Percentiles rank a stretch among this genome's conserved stretches.
phyloP scores from a whole-genome alignment of 2,797 vertebrate species.

The Cirrhinus molitorella region DNA sequence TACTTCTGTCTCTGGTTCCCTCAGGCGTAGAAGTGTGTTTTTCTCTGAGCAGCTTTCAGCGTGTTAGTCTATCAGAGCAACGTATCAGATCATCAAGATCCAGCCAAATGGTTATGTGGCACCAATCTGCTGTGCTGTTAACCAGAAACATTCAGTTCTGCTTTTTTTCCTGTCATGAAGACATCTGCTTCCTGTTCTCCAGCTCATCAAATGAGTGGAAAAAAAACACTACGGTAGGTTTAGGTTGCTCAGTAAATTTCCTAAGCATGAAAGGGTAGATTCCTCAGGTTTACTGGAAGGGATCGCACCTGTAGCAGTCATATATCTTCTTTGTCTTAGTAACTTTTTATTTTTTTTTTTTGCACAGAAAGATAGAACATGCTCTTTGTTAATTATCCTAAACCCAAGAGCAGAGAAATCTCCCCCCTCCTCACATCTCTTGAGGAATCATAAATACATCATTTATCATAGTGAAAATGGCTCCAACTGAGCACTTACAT shows the following conservation, averaged over 20 bases:
- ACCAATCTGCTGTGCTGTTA: slow-evolving; percentile 1
- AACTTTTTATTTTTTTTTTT: background rate
- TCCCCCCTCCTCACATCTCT: background rate
- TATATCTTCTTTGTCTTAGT: slow-evolving; percentile 1
- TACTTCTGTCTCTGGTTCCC: slow-evolving; percentile 12
- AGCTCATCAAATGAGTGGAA: background rate
- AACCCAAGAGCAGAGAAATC: background rate
- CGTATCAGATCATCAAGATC: slow-evolving; percentile 20
- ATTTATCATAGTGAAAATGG: slow-evolving; percentile 20
- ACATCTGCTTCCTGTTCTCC: slow-evolving; percentile 18
- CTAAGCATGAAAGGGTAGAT: slow-evolving; percentile 20
- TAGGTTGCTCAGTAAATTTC: slow-evolving; percentile 6
- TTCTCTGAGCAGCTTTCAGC: background rate
- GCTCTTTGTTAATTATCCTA: background rate
- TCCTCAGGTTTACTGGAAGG: slow-evolving; percentile 26
- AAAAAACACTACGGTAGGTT: background rate
- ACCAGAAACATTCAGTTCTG: slow-evolving; percentile 13
- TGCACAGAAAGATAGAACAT: background rate
- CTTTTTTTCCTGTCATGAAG: slow-evolving; percentile 2
- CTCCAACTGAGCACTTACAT: slow-evolving; percentile 20
- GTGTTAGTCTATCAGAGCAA: slow-evolving; percentile 3
- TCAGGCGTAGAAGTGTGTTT: slow-evolving; percentile 13
- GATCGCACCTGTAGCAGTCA: slow-evolving; percentile 9
- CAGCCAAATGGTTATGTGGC: slow-evolving; percentile 18
- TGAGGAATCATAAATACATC: slow-evolving; percentile 40